Percentiles rank a stretch among this genome's conserved stretches.
phyloP scores from a whole-genome alignment of 35 echinoderm and acorn worm genomes.

The Hemicentrotus pulcherrimus region DNA sequence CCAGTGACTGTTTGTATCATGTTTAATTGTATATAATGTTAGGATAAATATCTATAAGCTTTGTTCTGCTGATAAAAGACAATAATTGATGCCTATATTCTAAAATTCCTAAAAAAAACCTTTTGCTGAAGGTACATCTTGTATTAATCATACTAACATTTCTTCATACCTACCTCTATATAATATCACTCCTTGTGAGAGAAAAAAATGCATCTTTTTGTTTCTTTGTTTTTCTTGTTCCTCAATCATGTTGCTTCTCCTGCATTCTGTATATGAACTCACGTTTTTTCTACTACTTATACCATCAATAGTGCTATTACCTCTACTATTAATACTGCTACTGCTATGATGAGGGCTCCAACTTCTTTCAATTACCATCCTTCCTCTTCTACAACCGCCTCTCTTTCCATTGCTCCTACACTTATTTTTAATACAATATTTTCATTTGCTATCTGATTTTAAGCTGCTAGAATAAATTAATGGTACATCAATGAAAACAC shows the following conservation, averaged over 20 bases:
- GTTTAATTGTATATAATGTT: not conserved
- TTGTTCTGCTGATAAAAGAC: not conserved
- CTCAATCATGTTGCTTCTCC: not conserved
- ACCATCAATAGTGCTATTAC: no score
- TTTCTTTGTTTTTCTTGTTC: not conserved
- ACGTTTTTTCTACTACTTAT: no score
- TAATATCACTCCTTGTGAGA: not conserved
- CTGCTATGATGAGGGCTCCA: no score
- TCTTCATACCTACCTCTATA: constrained; percentile 6
- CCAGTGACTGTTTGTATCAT: not conserved
- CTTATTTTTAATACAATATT: no score
- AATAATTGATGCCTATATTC: not conserved
- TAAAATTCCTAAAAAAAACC: not conserved
- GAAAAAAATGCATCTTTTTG: not conserved
- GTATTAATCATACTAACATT: not conserved
- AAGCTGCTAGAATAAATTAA: not conserved
- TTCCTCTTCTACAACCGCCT: no score
- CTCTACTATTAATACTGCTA: no score
- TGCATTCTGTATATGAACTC: not conserved
- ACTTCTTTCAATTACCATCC: no score
- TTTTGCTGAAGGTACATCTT: not conserved
- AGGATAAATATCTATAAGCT: not conserved
- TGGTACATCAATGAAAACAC: not conserved
- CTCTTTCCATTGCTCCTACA: no score
- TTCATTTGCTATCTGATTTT: no score